These are phyloP conservation scores for Empidonax traillii DNA, from an alignment of 2,113 vertebrate species.

Conservation along the genomic window DNA sequence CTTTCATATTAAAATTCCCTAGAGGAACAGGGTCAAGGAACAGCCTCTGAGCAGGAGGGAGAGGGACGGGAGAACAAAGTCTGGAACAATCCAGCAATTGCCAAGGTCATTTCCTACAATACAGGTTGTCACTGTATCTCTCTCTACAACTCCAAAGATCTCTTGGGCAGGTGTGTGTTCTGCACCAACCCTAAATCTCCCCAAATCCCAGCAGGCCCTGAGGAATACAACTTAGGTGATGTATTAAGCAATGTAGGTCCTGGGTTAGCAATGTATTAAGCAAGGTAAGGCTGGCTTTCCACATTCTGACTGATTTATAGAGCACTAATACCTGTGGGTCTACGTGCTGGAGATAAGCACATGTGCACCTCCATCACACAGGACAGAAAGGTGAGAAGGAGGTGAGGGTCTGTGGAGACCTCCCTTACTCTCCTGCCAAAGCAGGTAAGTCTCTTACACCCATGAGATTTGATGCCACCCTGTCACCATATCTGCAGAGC, in stretches of 20 bases:
- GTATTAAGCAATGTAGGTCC: not conserved
- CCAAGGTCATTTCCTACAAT: not conserved
- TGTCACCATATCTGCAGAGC: not conserved
- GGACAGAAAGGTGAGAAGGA: not conserved
- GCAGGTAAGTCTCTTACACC: not conserved
- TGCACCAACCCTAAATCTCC: not conserved
- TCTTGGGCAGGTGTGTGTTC: accelerated
- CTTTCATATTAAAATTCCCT: not conserved
- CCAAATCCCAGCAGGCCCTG: not conserved
- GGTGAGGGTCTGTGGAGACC: not conserved
- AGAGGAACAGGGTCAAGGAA: not conserved
- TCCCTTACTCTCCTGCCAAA: not conserved
- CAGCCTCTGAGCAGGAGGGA: not conserved
- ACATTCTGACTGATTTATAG: not conserved
- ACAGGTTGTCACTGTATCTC: not conserved
- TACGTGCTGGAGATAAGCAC: not conserved
- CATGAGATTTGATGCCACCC: not conserved
- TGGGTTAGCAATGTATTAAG: not conserved
- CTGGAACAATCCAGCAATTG: not conserved
- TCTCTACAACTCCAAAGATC: not conserved
- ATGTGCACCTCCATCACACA: accelerated
- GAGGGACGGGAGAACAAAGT: not conserved
- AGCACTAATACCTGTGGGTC: not conserved
- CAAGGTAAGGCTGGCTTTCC: not conserved
- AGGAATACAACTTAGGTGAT: not conserved